Conservation (phyloP, 2,113 vertebrate genomes). For the Brachyhypopomus gauderio region DNA sequence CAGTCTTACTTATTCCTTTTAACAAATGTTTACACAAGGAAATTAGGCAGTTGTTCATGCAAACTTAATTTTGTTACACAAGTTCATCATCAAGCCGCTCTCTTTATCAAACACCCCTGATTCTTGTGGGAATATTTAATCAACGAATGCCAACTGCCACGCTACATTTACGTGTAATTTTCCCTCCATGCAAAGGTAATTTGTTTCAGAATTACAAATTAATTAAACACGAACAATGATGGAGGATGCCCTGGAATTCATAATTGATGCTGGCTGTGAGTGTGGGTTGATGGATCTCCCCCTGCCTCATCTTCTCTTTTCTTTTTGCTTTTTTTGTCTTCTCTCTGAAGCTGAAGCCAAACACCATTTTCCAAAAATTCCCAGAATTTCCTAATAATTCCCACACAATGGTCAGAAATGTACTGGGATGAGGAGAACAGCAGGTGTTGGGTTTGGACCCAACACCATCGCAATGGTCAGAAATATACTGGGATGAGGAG, state of each 20-base stretch:
- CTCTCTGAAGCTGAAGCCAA: slow-evolving; percentile 6
- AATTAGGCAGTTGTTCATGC: slow-evolving; percentile 74
- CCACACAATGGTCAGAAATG: slow-evolving; percentile 4
- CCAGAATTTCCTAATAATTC: slow-evolving; percentile 21
- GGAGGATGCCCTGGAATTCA: slow-evolving; percentile 76
- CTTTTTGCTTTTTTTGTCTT: slow-evolving; percentile 40
- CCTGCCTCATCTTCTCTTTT: slow-evolving; percentile 50
- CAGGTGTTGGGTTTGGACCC: slow-evolving; percentile 2
- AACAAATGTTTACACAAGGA: slow-evolving; percentile 66
- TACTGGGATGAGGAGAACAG: slow-evolving; percentile 3
- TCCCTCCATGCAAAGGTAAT: slow-evolving; percentile 81
- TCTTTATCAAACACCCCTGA: slow-evolving; percentile 73
- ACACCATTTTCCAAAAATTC: neutral
- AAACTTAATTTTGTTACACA: slow-evolving; percentile 76
- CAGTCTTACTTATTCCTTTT: slow-evolving; percentile 43
- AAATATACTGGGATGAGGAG: slow-evolving; percentile 10
- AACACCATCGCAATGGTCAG: neutral
- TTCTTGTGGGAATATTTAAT: slow-evolving; percentile 80
- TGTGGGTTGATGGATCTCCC: slow-evolving; percentile 66
- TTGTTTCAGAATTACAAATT: slow-evolving; percentile 85
- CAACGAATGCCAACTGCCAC: slow-evolving; percentile 79
- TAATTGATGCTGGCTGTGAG: slow-evolving; percentile 75
- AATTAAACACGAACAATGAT: slow-evolving; percentile 83
- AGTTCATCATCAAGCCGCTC: slow-evolving; percentile 70
- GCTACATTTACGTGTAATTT: slow-evolving; percentile 82